Conservation (phyloP, 2,888 invertebrate species). For the Nemotelus pantherinus region DNA sequence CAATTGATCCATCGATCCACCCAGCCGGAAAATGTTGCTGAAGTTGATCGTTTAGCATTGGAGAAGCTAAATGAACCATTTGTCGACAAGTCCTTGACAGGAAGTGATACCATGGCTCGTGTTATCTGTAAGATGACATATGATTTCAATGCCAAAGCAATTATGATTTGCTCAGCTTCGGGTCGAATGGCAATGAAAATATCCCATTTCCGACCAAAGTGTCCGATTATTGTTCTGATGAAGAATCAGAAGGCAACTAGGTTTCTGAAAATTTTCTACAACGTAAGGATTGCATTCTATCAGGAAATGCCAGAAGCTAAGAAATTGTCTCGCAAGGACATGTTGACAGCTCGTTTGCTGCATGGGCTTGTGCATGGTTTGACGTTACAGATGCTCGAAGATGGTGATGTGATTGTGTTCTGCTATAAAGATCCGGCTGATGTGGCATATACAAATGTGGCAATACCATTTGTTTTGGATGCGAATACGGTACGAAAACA, state of each 20-base stretch:
- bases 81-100: constrained; percentile 56
- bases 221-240: constrained; percentile 58
- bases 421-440: constrained; percentile 32
- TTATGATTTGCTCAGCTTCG: constrained; percentile 57
- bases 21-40: not conserved
- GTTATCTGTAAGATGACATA: constrained; percentile 56
- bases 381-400: not conserved
- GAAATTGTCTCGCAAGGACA: not conserved
- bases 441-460: constrained; percentile 44
- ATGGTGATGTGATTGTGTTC: constrained; percentile 27
- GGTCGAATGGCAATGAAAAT: constrained; percentile 60
- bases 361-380: constrained; percentile 31
- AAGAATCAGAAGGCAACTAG: constrained; percentile 56
- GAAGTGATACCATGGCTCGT: constrained; percentile 57
- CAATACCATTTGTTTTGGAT: constrained; percentile 24
- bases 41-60: not conserved
- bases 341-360: constrained; percentile 1
- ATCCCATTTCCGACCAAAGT: constrained; percentile 59
- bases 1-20: constrained; percentile 53
- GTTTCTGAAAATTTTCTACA: constrained; percentile 57
- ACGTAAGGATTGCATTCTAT: constrained; percentile 50
- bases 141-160: constrained; percentile 56
- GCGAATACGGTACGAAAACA: not conserved
- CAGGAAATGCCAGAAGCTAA: constrained; percentile 17
- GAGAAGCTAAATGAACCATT: constrained; percentile 12